phyloP scores from a whole-genome alignment of 2,113 vertebrate genomes.

The Crypturellus undulatus region DNA sequence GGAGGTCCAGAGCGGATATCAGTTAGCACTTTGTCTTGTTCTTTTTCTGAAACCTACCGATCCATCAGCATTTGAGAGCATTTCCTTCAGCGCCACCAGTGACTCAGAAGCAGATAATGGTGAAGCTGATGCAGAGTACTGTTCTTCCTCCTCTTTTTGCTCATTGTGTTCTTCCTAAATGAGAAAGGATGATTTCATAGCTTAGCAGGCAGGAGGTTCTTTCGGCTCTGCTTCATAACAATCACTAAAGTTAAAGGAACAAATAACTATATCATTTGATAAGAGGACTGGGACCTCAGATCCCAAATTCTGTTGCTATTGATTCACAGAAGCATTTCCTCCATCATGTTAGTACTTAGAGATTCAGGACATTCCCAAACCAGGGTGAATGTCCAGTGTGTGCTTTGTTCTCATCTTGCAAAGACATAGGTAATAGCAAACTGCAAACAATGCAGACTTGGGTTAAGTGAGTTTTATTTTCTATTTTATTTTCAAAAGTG shows the following conservation, averaged over 20 bases:
- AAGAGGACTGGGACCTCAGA: not conserved
- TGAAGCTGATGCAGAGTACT: not conserved
- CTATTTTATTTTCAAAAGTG: not conserved
- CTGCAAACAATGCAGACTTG: not conserved
- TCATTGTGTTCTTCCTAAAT: not conserved
- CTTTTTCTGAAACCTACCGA: not conserved
- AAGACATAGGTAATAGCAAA: not conserved
- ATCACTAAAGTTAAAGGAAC: not conserved
- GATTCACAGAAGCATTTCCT: not conserved
- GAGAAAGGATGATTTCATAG: not conserved
- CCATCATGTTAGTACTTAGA: not conserved
- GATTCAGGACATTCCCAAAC: not conserved
- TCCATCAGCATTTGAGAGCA: not conserved
- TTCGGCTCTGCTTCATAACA: not conserved
- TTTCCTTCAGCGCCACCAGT: not conserved
- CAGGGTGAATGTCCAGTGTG: not conserved
- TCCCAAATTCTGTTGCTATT: not conserved
- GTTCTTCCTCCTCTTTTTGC: not conserved
- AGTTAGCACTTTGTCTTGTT: not conserved
- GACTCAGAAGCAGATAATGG: not conserved
- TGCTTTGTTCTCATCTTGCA: not conserved
- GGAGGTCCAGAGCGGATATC: not conserved
- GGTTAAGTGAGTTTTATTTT: not conserved
- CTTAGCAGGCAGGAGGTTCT: not conserved
- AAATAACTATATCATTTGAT: not conserved